These are phyloP conservation scores for Rhincodon typus DNA, from an alignment of 2,797 vertebrate species.

Conservation along the genomic window DNA sequence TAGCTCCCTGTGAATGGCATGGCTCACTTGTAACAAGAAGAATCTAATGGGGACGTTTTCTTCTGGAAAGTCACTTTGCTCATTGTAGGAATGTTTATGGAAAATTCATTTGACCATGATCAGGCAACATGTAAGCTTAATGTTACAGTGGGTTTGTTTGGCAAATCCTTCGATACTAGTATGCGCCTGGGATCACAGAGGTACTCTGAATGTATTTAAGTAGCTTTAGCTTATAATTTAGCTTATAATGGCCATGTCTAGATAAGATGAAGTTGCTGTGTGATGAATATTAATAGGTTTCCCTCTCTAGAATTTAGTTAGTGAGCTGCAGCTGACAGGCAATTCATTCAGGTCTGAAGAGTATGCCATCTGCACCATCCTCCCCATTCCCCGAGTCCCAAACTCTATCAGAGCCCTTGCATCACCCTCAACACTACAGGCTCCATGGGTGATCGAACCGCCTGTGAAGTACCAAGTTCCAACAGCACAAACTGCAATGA, in stretches of 20 bases:
- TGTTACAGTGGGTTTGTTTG: not conserved
- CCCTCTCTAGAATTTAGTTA: not conserved
- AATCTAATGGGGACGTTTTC: constrained; percentile 1
- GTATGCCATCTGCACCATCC: not conserved
- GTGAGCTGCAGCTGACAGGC: not conserved
- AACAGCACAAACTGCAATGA: not conserved
- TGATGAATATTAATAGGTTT: not conserved
- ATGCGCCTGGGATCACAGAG: constrained; percentile 3
- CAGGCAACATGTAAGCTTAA: not conserved
- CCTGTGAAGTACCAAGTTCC: not conserved
- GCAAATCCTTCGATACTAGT: not conserved
- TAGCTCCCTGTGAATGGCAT: not conserved
- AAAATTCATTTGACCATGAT: not conserved
- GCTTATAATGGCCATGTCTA: not conserved
- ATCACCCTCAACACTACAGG: not conserved
- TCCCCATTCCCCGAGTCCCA: not conserved
- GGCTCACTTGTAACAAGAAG: not conserved
- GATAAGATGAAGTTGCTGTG: not conserved
- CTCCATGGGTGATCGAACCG: not conserved
- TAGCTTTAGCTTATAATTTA: not conserved
- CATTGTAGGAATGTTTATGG: not conserved
- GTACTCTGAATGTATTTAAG: not conserved
- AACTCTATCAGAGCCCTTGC: not conserved
- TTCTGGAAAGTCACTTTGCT: not conserved
- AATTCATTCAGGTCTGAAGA: not conserved